Evolutionary conservation across 2,113 vertebrate species (phyloP).

Genomic region (Myotis yumanensis): DNA sequence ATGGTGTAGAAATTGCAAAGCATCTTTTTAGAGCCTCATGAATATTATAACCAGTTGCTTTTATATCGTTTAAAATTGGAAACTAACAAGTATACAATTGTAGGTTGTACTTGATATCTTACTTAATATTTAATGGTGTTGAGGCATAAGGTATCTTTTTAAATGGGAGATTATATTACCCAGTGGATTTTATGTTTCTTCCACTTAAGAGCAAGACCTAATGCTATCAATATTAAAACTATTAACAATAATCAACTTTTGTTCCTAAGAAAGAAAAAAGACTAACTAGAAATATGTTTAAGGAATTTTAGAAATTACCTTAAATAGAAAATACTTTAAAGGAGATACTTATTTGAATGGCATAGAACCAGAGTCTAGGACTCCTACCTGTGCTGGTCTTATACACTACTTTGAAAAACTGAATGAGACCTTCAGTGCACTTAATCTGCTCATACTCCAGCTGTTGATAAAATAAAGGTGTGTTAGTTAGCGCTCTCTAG

Average conservation of each 20-base stretch:
- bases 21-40: slow-evolving; percentile 39
- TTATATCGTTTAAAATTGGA: slow-evolving; percentile 49
- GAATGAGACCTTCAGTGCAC: background rate
- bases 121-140: slow-evolving; percentile 74
- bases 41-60: slow-evolving; percentile 11
- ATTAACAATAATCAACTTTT: slow-evolving; percentile 38
- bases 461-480: slow-evolving; percentile 36
- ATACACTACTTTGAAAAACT: background rate
- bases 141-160: slow-evolving; percentile 62
- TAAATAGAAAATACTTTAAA: slow-evolving; percentile 37
- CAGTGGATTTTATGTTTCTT: slow-evolving; percentile 73
- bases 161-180: slow-evolving; percentile 72
- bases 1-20: background rate
- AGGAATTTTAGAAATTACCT: slow-evolving; percentile 48
- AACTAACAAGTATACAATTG: slow-evolving; percentile 49
- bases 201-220: slow-evolving; percentile 47
- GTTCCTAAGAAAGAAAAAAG: slow-evolving; percentile 44
- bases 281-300: slow-evolving; percentile 51
- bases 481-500: background rate
- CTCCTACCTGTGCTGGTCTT: background rate
- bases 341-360: background rate
- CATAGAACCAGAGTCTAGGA: slow-evolving; percentile 6
- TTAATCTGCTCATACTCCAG: background rate
- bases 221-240: slow-evolving; percentile 54
- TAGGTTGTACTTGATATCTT: slow-evolving; percentile 70